Conservation (phyloP, 2,888 invertebrate species). For the Drosophila kambysellisi region DNA sequence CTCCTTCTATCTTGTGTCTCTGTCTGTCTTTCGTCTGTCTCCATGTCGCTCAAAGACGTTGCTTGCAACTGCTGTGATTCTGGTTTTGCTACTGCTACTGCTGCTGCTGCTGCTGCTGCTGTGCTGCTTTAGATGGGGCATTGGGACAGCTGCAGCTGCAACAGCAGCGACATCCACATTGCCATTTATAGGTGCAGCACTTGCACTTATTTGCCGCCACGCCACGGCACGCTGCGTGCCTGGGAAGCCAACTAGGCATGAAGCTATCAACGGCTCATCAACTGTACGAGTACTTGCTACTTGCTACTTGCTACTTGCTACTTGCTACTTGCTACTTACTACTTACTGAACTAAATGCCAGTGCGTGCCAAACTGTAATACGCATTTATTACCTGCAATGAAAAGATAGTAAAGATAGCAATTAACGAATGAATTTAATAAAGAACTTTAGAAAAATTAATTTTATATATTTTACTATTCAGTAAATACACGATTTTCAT, state of each 20-base stretch:
- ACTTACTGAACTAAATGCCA: not conserved
- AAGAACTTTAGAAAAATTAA: not conserved
- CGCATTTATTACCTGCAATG: constrained; percentile 63
- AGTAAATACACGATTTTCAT: not conserved
- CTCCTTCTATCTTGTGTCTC: constrained; percentile 8
- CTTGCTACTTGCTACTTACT: constrained; percentile 1
- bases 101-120: constrained; percentile 29
- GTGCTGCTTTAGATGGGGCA: constrained; percentile 62
- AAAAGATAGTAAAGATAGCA: constrained; percentile 6
- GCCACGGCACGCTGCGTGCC: constrained; percentile 58
- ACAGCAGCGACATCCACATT: constrained; percentile 17
- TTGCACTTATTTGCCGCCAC: constrained; percentile 72
- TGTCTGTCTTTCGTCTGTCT: constrained; percentile 31
- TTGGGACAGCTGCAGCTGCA: constrained; percentile 59
- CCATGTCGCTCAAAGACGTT: constrained; percentile 50
- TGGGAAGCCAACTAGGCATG: constrained; percentile 46
- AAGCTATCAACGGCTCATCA: constrained; percentile 33
- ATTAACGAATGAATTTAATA: not conserved
- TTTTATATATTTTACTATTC: not conserved
- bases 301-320: not conserved
- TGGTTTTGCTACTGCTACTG: constrained; percentile 36
- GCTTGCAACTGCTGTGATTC: constrained; percentile 69
- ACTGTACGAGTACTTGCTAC: constrained; percentile 25
- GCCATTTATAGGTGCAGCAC: constrained; percentile 39
- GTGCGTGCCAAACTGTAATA: constrained; percentile 31